Evolutionary conservation across 1,140 invertebrate genomes (phyloP), one percentile per base, ranked within the genome.

Genomic region (Sipha flava): DNA sequence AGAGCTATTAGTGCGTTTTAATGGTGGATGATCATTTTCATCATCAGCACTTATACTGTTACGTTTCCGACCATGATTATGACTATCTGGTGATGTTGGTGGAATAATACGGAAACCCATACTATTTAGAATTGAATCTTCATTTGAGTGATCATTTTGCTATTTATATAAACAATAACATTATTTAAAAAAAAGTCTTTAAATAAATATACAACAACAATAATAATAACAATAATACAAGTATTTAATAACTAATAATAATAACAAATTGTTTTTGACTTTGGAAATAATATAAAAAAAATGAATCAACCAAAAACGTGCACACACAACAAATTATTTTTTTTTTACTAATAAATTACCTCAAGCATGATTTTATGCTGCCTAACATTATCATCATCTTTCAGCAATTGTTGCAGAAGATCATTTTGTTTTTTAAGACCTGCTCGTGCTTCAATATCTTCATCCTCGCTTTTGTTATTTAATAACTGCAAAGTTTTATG

Each of bases 401-500:
- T 92, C 43, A 96, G 86, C 23, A 96, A 85, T 81, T 94, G 92
- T 37, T 93, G 91, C 52, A 95, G 87, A 64, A 95, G 87, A 83
- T 94, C 93, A 83, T 92, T 92, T 64, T 89, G 88, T 49, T 89
- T 89, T 80, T 91, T 90, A 37, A 89, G 83, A 68, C 88, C 88
- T 40, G 85, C 87, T 82, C 88, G 86, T 77, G 88, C 86, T 83
- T 91, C 90, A 47, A 91, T 86, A 81, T 90, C 89, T 82, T 94
- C 92, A 81, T 94, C 92, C 81, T 95, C 93, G 66, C 90, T 92
- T 85, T 92, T 93, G 79, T 93, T 92, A 84, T 95, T 95, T 34
- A 96, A 86, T 84, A 96, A 89, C 92, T 95, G 85, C 26, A 87
- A 88, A 82, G 73, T 83, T 79, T 57, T 80, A 81, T 62, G 26